A percentile compares a stretch with the other conserved stretches of the same genome.
Evolutionary conservation across 2,797 vertebrate genomes (phyloP).

Genomic region (Cyclura pinguis): DNA sequence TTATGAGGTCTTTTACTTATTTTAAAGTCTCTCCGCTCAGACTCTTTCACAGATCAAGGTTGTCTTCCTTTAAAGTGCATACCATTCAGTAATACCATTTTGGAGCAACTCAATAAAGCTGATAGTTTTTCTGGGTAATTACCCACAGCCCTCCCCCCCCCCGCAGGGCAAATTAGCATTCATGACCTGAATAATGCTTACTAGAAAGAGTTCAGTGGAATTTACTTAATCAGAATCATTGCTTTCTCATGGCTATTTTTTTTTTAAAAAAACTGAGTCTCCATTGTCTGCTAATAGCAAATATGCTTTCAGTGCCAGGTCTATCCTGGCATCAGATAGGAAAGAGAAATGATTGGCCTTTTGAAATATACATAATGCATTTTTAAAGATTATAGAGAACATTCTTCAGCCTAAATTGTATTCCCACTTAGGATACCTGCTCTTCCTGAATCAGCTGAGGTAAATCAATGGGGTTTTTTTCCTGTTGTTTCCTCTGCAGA

Average conservation of each 20-base stretch:
- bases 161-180: slow-evolving; percentile 87
- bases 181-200: slow-evolving; percentile 86
- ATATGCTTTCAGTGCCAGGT: slow-evolving; percentile 69
- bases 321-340: slow-evolving; percentile 64
- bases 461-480: slow-evolving; percentile 50
- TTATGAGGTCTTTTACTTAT: slow-evolving; percentile 54
- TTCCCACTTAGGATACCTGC: slow-evolving; percentile 35
- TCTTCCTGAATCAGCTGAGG: not conserved
- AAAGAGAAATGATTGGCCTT: slow-evolving; percentile 55
- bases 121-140: slow-evolving; percentile 86
- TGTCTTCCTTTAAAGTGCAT: slow-evolving; percentile 75
- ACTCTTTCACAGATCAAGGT: slow-evolving; percentile 71
- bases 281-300: slow-evolving; percentile 74
- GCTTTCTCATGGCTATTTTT: slow-evolving; percentile 79
- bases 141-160: slow-evolving; percentile 83
- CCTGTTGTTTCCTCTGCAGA: slow-evolving; percentile 41
- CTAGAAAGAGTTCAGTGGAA: slow-evolving; percentile 86
- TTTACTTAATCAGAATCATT: slow-evolving; percentile 86
- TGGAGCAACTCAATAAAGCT: slow-evolving; percentile 84
- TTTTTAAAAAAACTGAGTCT: slow-evolving; percentile 64
- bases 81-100: slow-evolving; percentile 79
- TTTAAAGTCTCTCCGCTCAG: slow-evolving; percentile 46
- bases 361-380: slow-evolving; percentile 56
- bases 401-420: slow-evolving; percentile 56
- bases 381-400: slow-evolving; percentile 57